Percentiles rank a stretch among this genome's conserved stretches.
These are phyloP conservation scores for Coranthus polyacanthus DNA, from an alignment of 2,797 vertebrate species.

Conservation along the genomic window DNA sequence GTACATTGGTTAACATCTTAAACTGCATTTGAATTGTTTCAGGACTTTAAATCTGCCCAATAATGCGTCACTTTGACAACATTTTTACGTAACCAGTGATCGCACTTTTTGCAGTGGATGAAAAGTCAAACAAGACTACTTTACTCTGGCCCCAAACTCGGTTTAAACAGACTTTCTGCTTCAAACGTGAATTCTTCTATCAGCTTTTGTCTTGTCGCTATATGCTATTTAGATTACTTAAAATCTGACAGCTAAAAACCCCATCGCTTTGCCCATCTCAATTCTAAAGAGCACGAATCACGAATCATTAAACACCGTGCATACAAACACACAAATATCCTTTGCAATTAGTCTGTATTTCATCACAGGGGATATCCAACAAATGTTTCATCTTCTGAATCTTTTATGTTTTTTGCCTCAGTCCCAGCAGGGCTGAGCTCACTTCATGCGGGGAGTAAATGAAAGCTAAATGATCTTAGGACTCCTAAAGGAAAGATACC, in stretches of 20 bases:
- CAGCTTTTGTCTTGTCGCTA: not conserved
- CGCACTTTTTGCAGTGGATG: too few species aligned
- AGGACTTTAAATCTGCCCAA: too few species aligned
- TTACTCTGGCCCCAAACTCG: too few species aligned
- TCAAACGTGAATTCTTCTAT: not conserved
- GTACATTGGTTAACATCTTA: too few species aligned
- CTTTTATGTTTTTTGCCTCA: slow-evolving; percentile 54
- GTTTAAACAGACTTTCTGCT: too few species aligned
- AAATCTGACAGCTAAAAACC: not conserved
- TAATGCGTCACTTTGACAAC: too few species aligned
- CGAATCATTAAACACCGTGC: slow-evolving; percentile 54
- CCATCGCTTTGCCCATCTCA: not conserved
- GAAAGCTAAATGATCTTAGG: slow-evolving; percentile 76
- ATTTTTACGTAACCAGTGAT: too few species aligned
- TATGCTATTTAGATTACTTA: not conserved
- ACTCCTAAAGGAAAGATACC: slow-evolving; percentile 65
- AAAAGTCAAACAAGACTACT: slow-evolving; percentile 8
- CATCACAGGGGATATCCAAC: slow-evolving; percentile 52
- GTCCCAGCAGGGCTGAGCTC: slow-evolving; percentile 64
- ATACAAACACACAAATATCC: slow-evolving; percentile 56
- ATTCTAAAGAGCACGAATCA: slow-evolving; percentile 29
- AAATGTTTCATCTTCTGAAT: slow-evolving; percentile 60
- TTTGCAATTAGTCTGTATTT: slow-evolving; percentile 68
- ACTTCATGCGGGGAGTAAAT: slow-evolving; percentile 78
- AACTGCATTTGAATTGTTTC: too few species aligned